phyloP scores from a whole-genome alignment of 1,140 invertebrate species.

The Mamestra configurata region DNA sequence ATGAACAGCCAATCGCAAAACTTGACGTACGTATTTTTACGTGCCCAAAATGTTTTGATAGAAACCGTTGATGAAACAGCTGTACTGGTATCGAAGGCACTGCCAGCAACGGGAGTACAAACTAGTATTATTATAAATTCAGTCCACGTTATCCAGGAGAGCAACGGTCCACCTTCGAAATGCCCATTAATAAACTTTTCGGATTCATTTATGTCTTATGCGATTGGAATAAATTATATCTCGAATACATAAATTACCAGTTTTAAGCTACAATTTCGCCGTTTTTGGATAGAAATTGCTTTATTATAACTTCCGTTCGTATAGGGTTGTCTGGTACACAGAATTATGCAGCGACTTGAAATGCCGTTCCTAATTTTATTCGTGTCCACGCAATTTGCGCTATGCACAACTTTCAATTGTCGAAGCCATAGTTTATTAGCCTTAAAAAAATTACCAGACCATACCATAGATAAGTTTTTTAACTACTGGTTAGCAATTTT shows the following conservation, averaged over 20 bases:
- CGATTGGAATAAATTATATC: slow-evolving; percentile 67
- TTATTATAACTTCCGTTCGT: slow-evolving; percentile 45
- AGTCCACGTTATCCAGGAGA: slow-evolving; percentile 60
- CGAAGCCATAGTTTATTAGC: too few species aligned
- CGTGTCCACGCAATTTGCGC: too few species aligned
- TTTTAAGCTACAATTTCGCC: slow-evolving; percentile 5
- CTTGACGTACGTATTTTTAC: too few species aligned
- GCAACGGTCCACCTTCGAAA: slow-evolving; percentile 67
- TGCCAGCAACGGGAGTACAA: not conserved
- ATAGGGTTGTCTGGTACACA: not conserved
- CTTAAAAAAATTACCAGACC: too few species aligned
- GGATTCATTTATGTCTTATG: slow-evolving; percentile 69
- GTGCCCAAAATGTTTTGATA: too few species aligned
- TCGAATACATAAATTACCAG: slow-evolving; percentile 45
- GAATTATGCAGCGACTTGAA: too few species aligned
- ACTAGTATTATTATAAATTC: slow-evolving; percentile 62
- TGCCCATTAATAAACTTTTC: slow-evolving; percentile 71
- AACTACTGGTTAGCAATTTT: too few species aligned
- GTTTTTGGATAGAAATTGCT: slow-evolving; percentile 45
- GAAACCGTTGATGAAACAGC: too few species aligned
- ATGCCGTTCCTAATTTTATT: too few species aligned
- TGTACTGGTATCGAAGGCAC: not conserved
- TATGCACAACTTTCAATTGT: too few species aligned
- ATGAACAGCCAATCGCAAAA: too few species aligned
- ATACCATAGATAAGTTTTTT: too few species aligned